Base-by-base conservation (phyloP, 1,140 invertebrate species). In the Lycorma delicatula region DNA sequence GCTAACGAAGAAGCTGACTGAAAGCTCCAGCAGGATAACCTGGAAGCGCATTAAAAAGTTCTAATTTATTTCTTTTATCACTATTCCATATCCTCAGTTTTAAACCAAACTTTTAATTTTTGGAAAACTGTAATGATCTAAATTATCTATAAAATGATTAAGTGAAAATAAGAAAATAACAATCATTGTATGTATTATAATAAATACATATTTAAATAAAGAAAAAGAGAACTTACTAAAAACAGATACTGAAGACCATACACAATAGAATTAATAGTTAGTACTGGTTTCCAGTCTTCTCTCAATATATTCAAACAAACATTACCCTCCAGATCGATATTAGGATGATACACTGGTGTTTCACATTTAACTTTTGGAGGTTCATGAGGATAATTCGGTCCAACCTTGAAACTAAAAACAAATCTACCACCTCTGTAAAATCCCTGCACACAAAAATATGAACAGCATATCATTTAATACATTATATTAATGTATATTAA, bases 271-370 rank as follows among this genome's bases (percentile, higher is more conserved):
- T 96, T 98, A 63, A 98, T 93, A 41, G 94, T 97, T 54, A 98
- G 80, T 57, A 98, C 95, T 60, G 95, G 95, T 74, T 98, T 98
- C 95, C 95, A 98, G 76, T 98, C 95, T 83, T 98, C 95, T 69
- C 95, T 81, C 57, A 96, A 75, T 69, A 96, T 96, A 75, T 96
- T 96, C 50, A 96, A 76, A 69, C 93, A 96, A 5, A 96, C 91
- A 77, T 96, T 95, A 49, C 93, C 93, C 70, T 95, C 91, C 57
- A 94, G 75, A 76, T 96, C 93, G 72, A 96, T 96, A 70, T 96
- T 96, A 25, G 93, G 93, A 76, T 96, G 93, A 74, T 95, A 96
- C 13, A 96, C 91, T 67, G 88, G 85, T 27, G 91, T 93, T 75
- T 92, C 89, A 75, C 91, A 95, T 73, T 95, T 95, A 4, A 96